These are phyloP conservation scores for Virgularia gustaviana DNA, from an alignment of 92 coral and sea anemone genomes.

Conservation along the genomic window DNA sequence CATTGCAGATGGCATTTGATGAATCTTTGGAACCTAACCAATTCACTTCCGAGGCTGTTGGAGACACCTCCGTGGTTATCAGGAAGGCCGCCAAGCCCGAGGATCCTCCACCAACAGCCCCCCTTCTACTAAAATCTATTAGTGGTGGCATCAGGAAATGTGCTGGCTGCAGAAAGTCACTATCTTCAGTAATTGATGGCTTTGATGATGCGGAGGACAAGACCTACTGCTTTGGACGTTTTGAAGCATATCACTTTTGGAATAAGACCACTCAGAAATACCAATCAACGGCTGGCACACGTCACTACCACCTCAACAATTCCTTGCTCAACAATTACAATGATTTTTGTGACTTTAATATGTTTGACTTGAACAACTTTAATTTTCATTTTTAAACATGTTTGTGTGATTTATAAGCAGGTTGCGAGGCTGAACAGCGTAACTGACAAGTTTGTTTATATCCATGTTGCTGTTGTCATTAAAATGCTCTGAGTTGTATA, in stretches of 20 bases:
- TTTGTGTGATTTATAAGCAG: too few relatives aligned
- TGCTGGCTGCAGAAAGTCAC: constrained; percentile 39
- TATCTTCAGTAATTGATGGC: constrained; percentile 40
- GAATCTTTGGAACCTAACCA: constrained; percentile 19
- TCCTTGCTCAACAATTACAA: too few relatives aligned
- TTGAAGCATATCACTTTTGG: constrained; percentile 49
- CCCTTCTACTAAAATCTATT: constrained; percentile 40
- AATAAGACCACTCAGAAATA: constrained; percentile 36
- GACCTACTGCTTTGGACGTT: constrained; percentile 44
- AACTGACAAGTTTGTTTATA: too few relatives aligned
- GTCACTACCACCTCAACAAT: too few relatives aligned
- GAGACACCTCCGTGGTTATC: constrained; percentile 36
- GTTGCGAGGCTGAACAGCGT: too few relatives aligned
- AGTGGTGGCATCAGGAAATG: constrained; percentile 34
- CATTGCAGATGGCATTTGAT: constrained; percentile 21
- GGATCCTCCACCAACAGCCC: constrained; percentile 47
- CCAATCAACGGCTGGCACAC: constrained; percentile 33
- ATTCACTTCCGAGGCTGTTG: constrained; percentile 34
- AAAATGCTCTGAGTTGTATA: too few relatives aligned
- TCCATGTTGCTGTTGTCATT: too few relatives aligned
- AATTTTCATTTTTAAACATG: too few relatives aligned
- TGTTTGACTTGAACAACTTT: too few relatives aligned
- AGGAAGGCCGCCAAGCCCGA: constrained; percentile 42
- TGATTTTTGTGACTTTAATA: too few relatives aligned
- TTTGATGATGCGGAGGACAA: constrained; percentile 38